Conservation (phyloP, 2,113 vertebrate species). For the Eptesicus fuscus region DNA sequence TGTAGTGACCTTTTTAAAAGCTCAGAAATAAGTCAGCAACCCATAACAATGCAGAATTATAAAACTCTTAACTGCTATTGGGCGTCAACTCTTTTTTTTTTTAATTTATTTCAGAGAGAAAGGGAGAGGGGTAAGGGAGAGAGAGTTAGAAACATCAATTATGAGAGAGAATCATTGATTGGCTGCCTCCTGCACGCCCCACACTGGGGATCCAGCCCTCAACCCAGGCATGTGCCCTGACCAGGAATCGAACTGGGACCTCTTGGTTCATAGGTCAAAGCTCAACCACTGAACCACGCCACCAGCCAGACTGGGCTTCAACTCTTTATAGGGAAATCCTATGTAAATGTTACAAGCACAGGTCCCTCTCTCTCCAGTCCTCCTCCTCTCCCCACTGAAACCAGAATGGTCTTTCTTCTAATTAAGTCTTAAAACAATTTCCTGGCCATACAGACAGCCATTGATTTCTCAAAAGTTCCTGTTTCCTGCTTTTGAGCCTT, state of each 20-base stretch:
- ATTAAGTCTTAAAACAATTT: not conserved
- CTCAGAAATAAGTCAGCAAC: not conserved
- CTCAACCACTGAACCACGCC: too few relatives aligned
- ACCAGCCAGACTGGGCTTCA: too few relatives aligned
- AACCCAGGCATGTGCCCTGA: too few relatives aligned
- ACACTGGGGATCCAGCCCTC: too few relatives aligned
- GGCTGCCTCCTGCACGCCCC: too few relatives aligned
- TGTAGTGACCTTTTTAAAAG: not conserved
- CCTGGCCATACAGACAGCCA: not conserved
- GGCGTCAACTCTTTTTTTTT: not conserved
- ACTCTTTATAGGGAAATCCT: not conserved
- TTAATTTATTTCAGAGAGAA: too few relatives aligned
- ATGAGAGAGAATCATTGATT: too few relatives aligned
- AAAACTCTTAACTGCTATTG: not conserved
- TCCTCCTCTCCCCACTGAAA: not conserved
- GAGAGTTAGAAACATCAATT: too few relatives aligned
- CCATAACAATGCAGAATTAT: not conserved
- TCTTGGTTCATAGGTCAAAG: too few relatives aligned
- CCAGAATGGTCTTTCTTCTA: not conserved
- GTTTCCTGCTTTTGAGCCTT: not conserved
- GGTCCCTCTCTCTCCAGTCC: not conserved
- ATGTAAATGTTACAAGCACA: not conserved
- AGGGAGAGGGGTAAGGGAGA: too few relatives aligned
- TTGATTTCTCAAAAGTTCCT: not conserved
- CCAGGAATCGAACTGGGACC: too few relatives aligned